Evolutionary conservation across 2,113 vertebrate genomes (phyloP).

Genomic region (Campylomormyrus numenius): DNA sequence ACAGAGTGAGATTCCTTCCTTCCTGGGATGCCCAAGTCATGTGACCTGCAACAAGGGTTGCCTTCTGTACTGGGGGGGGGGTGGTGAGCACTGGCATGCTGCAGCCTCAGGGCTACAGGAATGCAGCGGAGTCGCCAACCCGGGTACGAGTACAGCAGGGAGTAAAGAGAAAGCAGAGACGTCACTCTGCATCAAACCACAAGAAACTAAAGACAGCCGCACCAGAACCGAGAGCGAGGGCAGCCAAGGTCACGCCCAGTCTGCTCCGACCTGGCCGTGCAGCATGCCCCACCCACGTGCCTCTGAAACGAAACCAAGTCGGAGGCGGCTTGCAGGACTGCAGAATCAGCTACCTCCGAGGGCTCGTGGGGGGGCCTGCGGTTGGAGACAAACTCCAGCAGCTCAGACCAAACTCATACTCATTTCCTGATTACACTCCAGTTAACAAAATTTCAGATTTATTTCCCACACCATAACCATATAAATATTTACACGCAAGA

Average conservation of each 20-base stretch:
- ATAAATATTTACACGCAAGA: background rate
- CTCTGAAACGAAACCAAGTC: background rate
- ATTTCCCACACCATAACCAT: background rate
- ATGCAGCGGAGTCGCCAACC: background rate
- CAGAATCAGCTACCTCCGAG: background rate
- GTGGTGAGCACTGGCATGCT: background rate
- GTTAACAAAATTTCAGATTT: background rate
- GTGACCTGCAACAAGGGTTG: background rate
- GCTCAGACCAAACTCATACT: background rate
- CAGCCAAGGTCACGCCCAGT: background rate
- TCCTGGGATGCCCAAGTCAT: background rate
- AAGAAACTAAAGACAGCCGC: background rate
- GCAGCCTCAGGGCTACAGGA: background rate
- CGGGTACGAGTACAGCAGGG: background rate
- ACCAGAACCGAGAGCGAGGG: background rate
- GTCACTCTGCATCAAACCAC: background rate
- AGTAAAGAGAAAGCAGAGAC: background rate
- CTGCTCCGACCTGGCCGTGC: background rate
- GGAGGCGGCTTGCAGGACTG: background rate
- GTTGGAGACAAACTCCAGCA: background rate
- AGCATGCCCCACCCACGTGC: background rate
- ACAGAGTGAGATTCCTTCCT: background rate
- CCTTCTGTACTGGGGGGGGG: no score
- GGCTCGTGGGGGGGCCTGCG: background rate
- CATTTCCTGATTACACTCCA: background rate